Conservation (phyloP, 92 coral and sea anemone species). For the Umimayanthus chanpuru region DNA sequence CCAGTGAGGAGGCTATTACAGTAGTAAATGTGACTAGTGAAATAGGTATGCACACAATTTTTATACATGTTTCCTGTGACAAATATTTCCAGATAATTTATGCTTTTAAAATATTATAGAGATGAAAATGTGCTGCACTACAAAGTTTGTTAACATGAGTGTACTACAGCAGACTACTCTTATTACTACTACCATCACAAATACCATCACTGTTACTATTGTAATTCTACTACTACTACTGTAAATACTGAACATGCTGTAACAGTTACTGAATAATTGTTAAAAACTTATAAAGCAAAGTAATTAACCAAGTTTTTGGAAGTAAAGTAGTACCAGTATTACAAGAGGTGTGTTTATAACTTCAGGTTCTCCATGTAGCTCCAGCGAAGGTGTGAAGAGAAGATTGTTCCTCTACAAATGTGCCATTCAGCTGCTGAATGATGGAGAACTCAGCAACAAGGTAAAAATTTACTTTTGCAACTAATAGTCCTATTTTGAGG, state of each 20-base stretch:
- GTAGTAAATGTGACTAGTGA: too few relatives aligned
- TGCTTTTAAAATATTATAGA: too few relatives aligned
- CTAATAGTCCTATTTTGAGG: not conserved
- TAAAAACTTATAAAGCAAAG: not conserved
- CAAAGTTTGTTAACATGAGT: too few relatives aligned
- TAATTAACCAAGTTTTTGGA: not conserved
- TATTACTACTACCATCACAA: not conserved
- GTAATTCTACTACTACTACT: not conserved
- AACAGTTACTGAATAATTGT: not conserved
- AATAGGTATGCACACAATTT: too few relatives aligned
- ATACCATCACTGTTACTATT: not conserved
- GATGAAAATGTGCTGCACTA: too few relatives aligned
- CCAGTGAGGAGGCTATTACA: too few relatives aligned
- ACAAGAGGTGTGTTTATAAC: not conserved
- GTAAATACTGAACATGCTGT: not conserved
- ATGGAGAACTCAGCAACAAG: constrained; percentile 84
- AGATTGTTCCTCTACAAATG: constrained; percentile 70
- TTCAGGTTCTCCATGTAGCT: constrained; percentile 78
- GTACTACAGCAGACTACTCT: not conserved
- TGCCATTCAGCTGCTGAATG: constrained; percentile 70
- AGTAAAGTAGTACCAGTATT: not conserved
- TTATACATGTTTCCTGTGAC: too few relatives aligned
- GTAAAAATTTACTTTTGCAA: constrained; percentile 29
- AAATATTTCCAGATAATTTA: too few relatives aligned
- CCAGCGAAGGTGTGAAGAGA: constrained; percentile 79